Conservation (phyloP, 1,140 invertebrate species). For the Diorhabda carinulata region DNA sequence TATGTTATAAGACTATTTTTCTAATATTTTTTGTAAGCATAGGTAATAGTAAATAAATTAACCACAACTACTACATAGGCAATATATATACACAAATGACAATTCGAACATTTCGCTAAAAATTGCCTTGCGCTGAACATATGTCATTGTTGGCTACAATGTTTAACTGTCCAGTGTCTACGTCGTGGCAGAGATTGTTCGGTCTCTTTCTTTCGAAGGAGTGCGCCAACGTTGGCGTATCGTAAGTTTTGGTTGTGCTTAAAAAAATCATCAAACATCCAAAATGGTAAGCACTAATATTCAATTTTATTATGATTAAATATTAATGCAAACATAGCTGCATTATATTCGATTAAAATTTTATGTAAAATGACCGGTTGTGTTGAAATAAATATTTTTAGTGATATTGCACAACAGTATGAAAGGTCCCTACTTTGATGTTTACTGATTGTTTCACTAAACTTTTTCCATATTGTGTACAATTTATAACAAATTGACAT, state of each 20-base stretch:
- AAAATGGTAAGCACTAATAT: conserved; percentile 70
- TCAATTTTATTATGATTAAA: conserved; percentile 42
- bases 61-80: too few relatives aligned
- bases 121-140: too few relatives aligned
- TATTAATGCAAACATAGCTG: conserved; percentile 35
- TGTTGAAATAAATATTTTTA: conserved; percentile 1
- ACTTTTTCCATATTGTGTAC: too few relatives aligned
- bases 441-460: too few relatives aligned
- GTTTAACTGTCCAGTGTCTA: background rate
- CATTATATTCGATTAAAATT: conserved; percentile 45
- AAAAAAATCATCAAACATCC: conserved; percentile 77
- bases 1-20: too few relatives aligned
- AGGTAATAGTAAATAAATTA: too few relatives aligned
- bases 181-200: conserved; percentile 26
- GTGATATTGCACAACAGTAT: conserved; percentile 46
- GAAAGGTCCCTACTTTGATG: conserved; percentile 29
- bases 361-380: conserved; percentile 7
- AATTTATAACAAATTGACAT: too few relatives aligned
- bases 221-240: conserved; percentile 81
- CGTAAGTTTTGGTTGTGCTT: conserved; percentile 62
- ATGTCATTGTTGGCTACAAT: background rate
- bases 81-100: too few relatives aligned
- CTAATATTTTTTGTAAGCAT: too few relatives aligned
- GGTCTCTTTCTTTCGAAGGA: conserved; percentile 53
- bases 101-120: too few relatives aligned